Evolutionary conservation across 2,797 vertebrate species (phyloP).

Genomic region (Epinephelus malabaricus): DNA sequence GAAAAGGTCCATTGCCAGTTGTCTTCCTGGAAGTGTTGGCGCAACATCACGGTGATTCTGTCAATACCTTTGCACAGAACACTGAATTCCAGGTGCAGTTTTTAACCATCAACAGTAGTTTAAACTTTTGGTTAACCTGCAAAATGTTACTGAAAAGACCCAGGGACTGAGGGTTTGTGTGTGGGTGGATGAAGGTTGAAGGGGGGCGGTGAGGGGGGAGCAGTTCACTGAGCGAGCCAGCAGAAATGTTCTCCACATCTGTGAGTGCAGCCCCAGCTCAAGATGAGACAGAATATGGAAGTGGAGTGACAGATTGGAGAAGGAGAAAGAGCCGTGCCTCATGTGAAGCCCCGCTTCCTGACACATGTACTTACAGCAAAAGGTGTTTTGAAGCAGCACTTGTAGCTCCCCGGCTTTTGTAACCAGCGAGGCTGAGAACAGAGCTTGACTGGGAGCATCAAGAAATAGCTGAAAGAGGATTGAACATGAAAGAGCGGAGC

Average conservation of each 20-base stretch:
- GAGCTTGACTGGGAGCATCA: slow-evolving; percentile 49
- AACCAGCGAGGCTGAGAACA: slow-evolving; percentile 42
- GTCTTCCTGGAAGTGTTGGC: too few relatives aligned
- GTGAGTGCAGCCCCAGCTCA: slow-evolving; percentile 58
- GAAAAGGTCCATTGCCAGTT: too few relatives aligned
- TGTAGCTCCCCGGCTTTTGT: slow-evolving; percentile 37
- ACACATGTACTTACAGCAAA: slow-evolving; percentile 62
- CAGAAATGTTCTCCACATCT: slow-evolving; percentile 65
- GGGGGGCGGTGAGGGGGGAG: slow-evolving; percentile 1
- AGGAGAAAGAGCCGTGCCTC: slow-evolving; percentile 59
- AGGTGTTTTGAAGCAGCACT: slow-evolving; percentile 68
- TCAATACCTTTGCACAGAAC: background rate
- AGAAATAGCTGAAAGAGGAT: slow-evolving; percentile 41
- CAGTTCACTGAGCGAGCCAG: slow-evolving; percentile 40
- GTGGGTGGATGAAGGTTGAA: background rate
- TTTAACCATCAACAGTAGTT: background rate
- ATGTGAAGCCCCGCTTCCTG: slow-evolving; percentile 60
- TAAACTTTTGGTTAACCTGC: slow-evolving; percentile 18
- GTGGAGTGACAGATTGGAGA: slow-evolving; percentile 68
- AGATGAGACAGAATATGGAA: slow-evolving; percentile 69
- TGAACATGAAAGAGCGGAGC: slow-evolving; percentile 54
- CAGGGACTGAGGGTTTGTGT: slow-evolving; percentile 3
- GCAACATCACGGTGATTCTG: too few relatives aligned
- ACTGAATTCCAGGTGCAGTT: background rate
- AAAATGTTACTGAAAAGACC: slow-evolving; percentile 25